Percentiles rank a stretch among this genome's conserved stretches.
These are phyloP conservation scores for Liparis tanakae DNA, from an alignment of 2,797 vertebrate species.

Conservation along the genomic window DNA sequence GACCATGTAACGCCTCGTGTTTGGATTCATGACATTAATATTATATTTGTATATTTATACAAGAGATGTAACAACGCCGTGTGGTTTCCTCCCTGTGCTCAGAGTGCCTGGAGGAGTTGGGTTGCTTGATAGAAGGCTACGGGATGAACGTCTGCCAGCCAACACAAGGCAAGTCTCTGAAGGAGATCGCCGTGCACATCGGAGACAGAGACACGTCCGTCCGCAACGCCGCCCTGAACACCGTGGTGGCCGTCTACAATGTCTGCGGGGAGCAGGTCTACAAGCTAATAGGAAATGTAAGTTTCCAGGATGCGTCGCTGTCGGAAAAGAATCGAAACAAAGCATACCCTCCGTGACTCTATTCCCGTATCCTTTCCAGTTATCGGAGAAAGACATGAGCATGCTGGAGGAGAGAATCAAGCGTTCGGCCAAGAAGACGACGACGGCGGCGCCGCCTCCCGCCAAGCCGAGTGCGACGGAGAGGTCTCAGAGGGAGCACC, in stretches of 20 bases:
- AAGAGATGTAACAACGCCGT: neutral
- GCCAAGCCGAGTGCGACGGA: slow-evolving; percentile 84
- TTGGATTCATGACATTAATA: no score
- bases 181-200: slow-evolving; percentile 95
- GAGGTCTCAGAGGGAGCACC: slow-evolving; percentile 85
- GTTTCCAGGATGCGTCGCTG: slow-evolving; percentile 40
- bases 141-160: slow-evolving; percentile 97
- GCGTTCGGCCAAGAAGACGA: slow-evolving; percentile 92
- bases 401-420: slow-evolving; percentile 99
- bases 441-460: slow-evolving; percentile 80
- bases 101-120: slow-evolving; percentile 86
- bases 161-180: slow-evolving; percentile 93
- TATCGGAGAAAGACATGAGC: slow-evolving; percentile 99
- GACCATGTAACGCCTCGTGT: no score
- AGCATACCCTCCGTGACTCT: neutral
- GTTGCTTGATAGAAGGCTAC: slow-evolving; percentile 82
- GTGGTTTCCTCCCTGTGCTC: slow-evolving; percentile 17
- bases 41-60: no score
- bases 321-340: neutral
- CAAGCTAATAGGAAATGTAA: slow-evolving; percentile 98
- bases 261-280: slow-evolving; percentile 96
- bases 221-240: slow-evolving; percentile 96
- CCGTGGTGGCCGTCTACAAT: slow-evolving; percentile 95
- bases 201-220: slow-evolving; percentile 96
- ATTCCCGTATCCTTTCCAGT: slow-evolving; percentile 69